Evolutionary conservation across 2,888 invertebrate species (phyloP), one percentile per base, ranked within the genome.

Genomic region (Coronaproctus castanopsis): DNA sequence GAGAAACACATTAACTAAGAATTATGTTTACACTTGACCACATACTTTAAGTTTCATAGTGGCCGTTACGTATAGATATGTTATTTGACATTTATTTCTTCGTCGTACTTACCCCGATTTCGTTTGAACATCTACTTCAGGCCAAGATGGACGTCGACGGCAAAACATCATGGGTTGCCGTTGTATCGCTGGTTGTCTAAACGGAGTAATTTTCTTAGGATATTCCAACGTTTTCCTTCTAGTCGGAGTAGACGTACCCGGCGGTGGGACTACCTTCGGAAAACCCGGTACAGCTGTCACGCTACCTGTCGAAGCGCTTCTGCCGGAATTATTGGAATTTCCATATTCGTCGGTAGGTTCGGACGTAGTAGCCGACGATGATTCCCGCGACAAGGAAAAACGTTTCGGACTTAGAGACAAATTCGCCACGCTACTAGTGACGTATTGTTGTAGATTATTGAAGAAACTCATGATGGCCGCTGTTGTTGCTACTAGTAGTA

Each of bases 401-500:
- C 83, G 78, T 64, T 83, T 82, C 60, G 87, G 83, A 65, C 85
- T 83, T 62, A 88, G 74, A 63, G 81, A 83, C 66, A 88, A 74
- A 68, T 83, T 86, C 55, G 87, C 86, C 65, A 88, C 87, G 70
- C 87, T 85, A 73, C 85, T 87, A 69, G 83, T 86, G 71, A 88
- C 87, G 72, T 86, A 86, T 73, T 88, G 87, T 68, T 87, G 85
- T 67, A 88, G 74, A 51, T 87, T 85, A 71, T 83, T 82, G 72
- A 88, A 81, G 76, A 88, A 88, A 78, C 87, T 88, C 88, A 88
- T 88, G 61, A 64, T 70, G 54, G n/a, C n/a, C n/a, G n/a, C n/a
- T n/a, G n/a, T n/a, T n/a, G n/a, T n/a, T n/a, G n/a, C n/a, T n/a
- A n/a, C n/a, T n/a, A n/a, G n/a, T n/a, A n/a, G n/a, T n/a, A n/a